phyloP scores from a whole-genome alignment of 2,888 invertebrate species.

The Metellina segmentata region DNA sequence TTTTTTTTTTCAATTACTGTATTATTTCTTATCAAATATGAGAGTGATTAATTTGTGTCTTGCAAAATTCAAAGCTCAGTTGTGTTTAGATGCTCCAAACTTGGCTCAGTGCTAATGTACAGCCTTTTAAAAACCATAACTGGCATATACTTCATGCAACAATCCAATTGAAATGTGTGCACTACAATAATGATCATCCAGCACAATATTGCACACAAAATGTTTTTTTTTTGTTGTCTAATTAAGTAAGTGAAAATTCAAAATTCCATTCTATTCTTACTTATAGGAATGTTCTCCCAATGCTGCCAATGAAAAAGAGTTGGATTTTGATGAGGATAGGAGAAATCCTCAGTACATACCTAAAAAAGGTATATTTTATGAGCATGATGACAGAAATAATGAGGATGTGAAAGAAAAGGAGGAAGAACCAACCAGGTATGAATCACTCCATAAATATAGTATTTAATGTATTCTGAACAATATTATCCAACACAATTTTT shows the following conservation, averaged over 20 bases:
- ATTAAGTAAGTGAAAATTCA: not conserved
- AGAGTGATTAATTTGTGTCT: too few relatives aligned
- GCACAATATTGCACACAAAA: not conserved
- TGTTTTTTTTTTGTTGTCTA: not conserved
- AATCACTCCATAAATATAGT: not conserved
- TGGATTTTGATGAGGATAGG: conserved; percentile 96
- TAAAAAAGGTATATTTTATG: conserved; percentile 96
- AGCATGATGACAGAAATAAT: conserved; percentile 90
- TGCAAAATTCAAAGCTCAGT: too few relatives aligned
- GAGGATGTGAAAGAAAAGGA: conserved; percentile 77
- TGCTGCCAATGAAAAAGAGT: conserved; percentile 82
- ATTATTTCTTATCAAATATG: too few relatives aligned
- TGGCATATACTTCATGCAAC: too few relatives aligned
- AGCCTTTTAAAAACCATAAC: too few relatives aligned
- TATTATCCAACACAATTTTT: too few relatives aligned
- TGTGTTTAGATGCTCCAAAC: too few relatives aligned
- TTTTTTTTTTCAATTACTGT: too few relatives aligned
- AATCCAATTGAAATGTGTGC: too few relatives aligned
- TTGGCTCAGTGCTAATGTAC: too few relatives aligned
- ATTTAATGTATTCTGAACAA: not conserved
- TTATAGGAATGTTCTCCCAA: conserved; percentile 68
- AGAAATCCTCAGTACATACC: conserved; percentile 99
- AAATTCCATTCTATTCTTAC: not conserved
- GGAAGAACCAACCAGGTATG: conserved; percentile 74
- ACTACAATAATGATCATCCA: too few relatives aligned